Evolutionary conservation across 2,888 invertebrate species (phyloP).

Genomic region (Tachina lurida): DNA sequence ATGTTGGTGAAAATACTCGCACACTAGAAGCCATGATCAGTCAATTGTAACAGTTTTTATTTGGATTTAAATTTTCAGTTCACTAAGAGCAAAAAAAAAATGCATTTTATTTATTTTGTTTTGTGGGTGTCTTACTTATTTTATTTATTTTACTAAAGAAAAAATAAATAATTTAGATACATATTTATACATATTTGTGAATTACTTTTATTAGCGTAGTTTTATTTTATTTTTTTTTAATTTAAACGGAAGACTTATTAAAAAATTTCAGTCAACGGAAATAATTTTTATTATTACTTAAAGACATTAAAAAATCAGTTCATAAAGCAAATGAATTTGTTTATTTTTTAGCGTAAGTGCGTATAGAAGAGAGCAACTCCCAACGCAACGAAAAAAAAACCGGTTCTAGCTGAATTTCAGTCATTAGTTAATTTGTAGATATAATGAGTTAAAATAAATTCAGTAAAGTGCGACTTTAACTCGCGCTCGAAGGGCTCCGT

Average conservation of each 20-base stretch:
- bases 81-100: conserved; percentile 24
- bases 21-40: conserved; percentile 48
- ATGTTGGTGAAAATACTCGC: conserved; percentile 20
- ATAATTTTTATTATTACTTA: conserved; percentile 37
- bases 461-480: too few relatives aligned
- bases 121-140: conserved; percentile 53
- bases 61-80: conserved; percentile 49
- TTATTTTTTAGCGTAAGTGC: conserved; percentile 12
- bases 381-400: conserved; percentile 16
- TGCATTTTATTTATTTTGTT: conserved; percentile 4
- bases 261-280: conserved; percentile 73
- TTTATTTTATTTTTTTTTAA: conserved; percentile 24
- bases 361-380: conserved; percentile 4
- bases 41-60: conserved; percentile 67
- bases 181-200: conserved; percentile 6
- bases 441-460: too few relatives aligned
- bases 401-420: neutral
- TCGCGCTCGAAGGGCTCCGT: too few relatives aligned
- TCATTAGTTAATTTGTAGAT: too few relatives aligned
- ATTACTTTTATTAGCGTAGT: conserved; percentile 36
- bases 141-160: neutral
- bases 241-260: conserved; percentile 70
- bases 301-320: conserved; percentile 42
- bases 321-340: neutral
- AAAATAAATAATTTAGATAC: neutral